Conservation (phyloP, 2,113 vertebrate species). For the Spermophilus dauricus region DNA sequence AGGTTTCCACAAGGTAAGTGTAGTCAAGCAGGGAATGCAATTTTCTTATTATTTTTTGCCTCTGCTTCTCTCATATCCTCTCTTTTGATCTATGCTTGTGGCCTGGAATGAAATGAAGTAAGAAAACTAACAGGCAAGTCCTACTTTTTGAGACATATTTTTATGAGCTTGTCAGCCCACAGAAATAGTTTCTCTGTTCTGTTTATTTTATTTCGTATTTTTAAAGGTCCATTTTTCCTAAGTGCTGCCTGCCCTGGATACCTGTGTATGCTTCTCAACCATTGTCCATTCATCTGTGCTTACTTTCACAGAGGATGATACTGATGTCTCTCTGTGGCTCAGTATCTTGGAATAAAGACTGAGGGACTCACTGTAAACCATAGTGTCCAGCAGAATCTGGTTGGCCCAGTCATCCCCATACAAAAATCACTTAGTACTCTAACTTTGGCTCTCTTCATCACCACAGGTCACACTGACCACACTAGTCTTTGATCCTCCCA, state of each 20-base stretch:
- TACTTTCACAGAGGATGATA: neutral
- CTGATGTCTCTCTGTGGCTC: rapidly evolving
- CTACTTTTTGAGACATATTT: neutral
- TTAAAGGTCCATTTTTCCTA: neutral
- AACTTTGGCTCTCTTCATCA: neutral
- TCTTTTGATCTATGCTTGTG: neutral
- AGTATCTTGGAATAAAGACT: neutral
- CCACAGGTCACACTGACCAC: neutral
- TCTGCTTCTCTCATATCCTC: neutral
- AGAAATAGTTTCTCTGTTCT: neutral
- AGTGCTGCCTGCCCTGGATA: rapidly evolving
- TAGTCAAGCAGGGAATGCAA: neutral
- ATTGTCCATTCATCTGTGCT: neutral
- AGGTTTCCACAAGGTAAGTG: neutral
- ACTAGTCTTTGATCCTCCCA: neutral
- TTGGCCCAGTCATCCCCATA: neutral
- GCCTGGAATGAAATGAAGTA: neutral
- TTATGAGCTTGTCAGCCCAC: neutral
- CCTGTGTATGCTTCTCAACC: neutral
- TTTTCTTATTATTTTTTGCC: neutral
- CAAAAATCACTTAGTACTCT: rapidly evolving
- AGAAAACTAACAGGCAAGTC: neutral
- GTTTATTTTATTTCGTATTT: neutral
- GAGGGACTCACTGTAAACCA: neutral
- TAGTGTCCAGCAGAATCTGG: neutral